Conservation (phyloP, 2,113 vertebrate species). For the Carassius carassius region DNA sequence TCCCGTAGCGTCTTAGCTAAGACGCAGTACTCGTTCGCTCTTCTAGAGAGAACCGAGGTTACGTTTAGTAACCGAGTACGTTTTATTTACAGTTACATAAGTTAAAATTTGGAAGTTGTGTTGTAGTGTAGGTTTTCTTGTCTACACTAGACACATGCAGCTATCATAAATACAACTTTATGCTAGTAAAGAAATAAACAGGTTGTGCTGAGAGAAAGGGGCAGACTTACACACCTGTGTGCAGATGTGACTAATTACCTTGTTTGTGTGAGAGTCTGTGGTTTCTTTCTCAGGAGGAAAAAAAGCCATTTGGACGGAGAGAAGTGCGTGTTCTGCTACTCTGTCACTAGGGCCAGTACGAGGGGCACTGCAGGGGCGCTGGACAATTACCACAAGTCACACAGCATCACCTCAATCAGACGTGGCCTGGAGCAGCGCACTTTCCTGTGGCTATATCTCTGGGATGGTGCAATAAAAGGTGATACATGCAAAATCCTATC, state of each 20-base stretch:
- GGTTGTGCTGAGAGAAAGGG: background rate
- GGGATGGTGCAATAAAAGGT: slow-evolving; percentile 13
- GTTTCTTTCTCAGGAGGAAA: slow-evolving; percentile 12
- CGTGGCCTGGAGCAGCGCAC: slow-evolving; percentile 21
- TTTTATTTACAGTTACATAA: background rate
- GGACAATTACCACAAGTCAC: slow-evolving; percentile 52
- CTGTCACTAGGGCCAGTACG: slow-evolving; percentile 38
- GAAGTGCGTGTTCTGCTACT: slow-evolving; percentile 17
- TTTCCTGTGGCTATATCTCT: slow-evolving; percentile 10
- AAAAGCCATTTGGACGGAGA: slow-evolving; percentile 32
- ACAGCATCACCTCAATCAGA: slow-evolving; percentile 51
- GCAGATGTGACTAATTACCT: slow-evolving; percentile 42
- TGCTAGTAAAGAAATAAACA: background rate
- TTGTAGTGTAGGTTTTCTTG: background rate
- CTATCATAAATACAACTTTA: background rate
- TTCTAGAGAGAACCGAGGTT: too few relatives aligned
- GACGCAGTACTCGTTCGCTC: too few relatives aligned
- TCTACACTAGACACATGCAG: background rate
- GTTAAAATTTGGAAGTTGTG: background rate
- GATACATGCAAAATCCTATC: background rate
- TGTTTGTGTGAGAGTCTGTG: slow-evolving; percentile 17
- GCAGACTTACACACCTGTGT: slow-evolving; percentile 14
- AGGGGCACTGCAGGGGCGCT: slow-evolving; percentile 37
- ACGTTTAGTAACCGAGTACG: too few relatives aligned
- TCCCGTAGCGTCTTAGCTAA: too few relatives aligned